phyloP scores from a whole-genome alignment of 2,888 invertebrate genomes.

The Oxystoma pomonae region DNA sequence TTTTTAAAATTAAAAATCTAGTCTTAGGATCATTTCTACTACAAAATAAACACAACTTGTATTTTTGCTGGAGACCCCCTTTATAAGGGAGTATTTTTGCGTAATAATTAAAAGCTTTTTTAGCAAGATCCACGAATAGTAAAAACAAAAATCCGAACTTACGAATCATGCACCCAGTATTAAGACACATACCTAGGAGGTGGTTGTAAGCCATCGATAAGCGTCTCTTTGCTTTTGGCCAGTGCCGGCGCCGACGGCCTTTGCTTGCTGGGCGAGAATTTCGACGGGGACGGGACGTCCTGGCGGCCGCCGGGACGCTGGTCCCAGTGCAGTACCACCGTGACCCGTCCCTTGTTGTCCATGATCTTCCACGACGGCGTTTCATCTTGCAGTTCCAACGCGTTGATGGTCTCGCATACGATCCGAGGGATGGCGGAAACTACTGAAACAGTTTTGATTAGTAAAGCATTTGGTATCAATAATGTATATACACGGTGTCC shows the following conservation, averaged over 20 bases:
- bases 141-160: too few relatives aligned
- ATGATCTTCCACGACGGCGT: slow-evolving; percentile 98
- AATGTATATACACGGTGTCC: too few relatives aligned
- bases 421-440: slow-evolving; percentile 95
- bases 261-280: slow-evolving; percentile 58
- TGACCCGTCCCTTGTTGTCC: slow-evolving; percentile 71
- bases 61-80: too few relatives aligned
- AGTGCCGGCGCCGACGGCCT: slow-evolving; percentile 60
- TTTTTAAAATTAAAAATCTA: too few relatives aligned
- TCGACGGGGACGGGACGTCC: slow-evolving; percentile 50
- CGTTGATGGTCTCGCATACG: slow-evolving; percentile 96
- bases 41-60: too few relatives aligned
- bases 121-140: slow-evolving; percentile 68
- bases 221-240: slow-evolving; percentile 19
- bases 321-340: slow-evolving; percentile 90
- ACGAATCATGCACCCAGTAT: too few relatives aligned
- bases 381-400: slow-evolving; percentile 92
- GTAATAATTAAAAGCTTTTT: slow-evolving; percentile 55
- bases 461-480: too few relatives aligned
- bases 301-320: slow-evolving; percentile 63
- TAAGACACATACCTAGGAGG: slow-evolving; percentile 17
- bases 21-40: too few relatives aligned
- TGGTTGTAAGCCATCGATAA: slow-evolving; percentile 19
- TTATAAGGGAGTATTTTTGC: too few relatives aligned
- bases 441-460: slow-evolving; percentile 47